phyloP scores from a whole-genome alignment of 2,113 vertebrate genomes.

The Sitta europaea region DNA sequence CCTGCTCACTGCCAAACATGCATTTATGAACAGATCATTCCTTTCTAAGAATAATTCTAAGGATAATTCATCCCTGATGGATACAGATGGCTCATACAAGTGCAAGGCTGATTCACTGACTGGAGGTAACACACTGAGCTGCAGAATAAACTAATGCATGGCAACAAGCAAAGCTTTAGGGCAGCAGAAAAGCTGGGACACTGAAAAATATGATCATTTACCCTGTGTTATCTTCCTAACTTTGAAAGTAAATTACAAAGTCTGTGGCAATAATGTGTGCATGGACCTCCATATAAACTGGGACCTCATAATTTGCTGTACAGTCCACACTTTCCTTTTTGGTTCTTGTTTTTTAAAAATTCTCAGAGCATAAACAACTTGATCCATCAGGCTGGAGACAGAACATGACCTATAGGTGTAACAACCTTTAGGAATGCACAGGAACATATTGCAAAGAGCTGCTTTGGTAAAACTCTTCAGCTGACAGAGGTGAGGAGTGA shows the following conservation, averaged over 20 bases:
- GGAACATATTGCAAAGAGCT: neutral
- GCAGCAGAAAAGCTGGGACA: neutral
- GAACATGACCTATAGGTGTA: neutral
- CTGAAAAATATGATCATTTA: neutral
- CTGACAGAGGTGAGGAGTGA: neutral
- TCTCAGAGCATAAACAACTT: neutral
- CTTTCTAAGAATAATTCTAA: neutral
- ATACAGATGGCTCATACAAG: neutral
- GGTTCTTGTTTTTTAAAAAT: neutral
- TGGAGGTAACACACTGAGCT: neutral
- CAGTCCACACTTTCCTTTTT: neutral
- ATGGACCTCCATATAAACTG: neutral
- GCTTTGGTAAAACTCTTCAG: neutral
- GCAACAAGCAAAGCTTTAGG: neutral
- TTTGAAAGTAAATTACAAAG: neutral
- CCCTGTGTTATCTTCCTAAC: neutral
- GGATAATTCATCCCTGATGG: neutral
- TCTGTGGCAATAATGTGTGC: neutral
- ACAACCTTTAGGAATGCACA: neutral
- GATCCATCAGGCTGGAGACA: neutral
- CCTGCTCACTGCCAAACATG: neutral
- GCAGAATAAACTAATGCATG: neutral
- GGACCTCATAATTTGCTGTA: neutral
- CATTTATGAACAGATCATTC: neutral
- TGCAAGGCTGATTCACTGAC: neutral